A percentile compares a stretch with the other conserved stretches of the same genome.
These are phyloP conservation scores for Megaptera novaeangliae DNA, from an alignment of 2,113 vertebrate species.

Conservation along the genomic window DNA sequence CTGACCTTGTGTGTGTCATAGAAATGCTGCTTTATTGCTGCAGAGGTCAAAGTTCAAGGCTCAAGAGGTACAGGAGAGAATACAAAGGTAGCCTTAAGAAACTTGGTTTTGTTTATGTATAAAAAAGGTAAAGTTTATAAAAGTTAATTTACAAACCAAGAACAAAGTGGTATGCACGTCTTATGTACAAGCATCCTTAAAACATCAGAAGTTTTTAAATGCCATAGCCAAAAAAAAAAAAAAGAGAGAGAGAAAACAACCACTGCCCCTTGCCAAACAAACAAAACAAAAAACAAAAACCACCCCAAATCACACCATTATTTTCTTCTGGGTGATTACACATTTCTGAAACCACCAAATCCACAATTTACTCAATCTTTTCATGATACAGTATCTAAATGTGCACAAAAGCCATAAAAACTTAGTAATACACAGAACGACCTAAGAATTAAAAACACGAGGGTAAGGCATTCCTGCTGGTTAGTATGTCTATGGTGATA, in stretches of 20 bases:
- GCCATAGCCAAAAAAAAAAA: constrained; percentile 85
- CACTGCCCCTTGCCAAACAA: neutral
- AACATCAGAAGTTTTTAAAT: constrained; percentile 90
- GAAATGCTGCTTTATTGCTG: constrained; percentile 98
- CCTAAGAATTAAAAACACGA: constrained; percentile 82
- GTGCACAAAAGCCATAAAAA: constrained; percentile 86
- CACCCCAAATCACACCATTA: constrained; percentile 81
- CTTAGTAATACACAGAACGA: constrained; percentile 77
- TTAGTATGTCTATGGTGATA: constrained; percentile 89
- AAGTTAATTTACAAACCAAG: constrained; percentile 99
- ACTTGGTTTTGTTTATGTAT: constrained; percentile 91
- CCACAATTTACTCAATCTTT: constrained; percentile 71
- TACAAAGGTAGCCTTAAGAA: constrained; percentile 98
- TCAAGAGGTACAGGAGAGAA: constrained; percentile 94
- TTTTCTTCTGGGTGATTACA: constrained; percentile 77
- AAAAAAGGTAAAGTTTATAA: constrained; percentile 99
- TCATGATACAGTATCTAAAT: constrained; percentile 83
- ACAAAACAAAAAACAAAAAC: neutral
- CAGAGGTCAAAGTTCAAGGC: constrained; percentile 97
- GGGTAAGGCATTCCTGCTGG: constrained; percentile 99
- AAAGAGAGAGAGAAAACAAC: constrained; percentile 16
- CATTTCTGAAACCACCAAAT: constrained; percentile 70
- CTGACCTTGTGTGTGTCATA: constrained; percentile 93
- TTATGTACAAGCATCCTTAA: constrained; percentile 95
- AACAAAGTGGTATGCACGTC: constrained; percentile 97